Conservation (phyloP, 2,888 invertebrate species). For the Monochamus alternatus region DNA sequence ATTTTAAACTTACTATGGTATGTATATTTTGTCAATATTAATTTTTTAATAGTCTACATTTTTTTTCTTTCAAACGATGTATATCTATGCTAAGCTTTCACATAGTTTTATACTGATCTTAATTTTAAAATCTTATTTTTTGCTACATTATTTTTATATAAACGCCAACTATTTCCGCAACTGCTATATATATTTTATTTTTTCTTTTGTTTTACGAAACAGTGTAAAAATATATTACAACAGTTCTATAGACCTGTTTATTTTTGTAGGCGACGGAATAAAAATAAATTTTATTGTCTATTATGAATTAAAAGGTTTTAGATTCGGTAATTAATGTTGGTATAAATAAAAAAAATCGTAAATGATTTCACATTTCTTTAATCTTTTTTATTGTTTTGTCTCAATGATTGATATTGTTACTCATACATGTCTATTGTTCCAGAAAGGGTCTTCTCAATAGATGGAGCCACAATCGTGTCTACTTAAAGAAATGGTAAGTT, state of each 20-base stretch:
- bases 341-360: background rate
- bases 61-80: no score
- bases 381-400: no score
- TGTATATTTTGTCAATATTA: no score
- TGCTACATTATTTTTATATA: background rate
- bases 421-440: no score
- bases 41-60: no score
- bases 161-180: background rate
- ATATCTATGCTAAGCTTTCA: no score
- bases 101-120: background rate
- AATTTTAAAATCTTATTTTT: background rate
- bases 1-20: no score
- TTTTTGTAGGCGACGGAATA: background rate
- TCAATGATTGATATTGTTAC: no score
- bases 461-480: no score
- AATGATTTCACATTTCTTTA: no score
- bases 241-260: background rate
- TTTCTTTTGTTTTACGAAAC: background rate
- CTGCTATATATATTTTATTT: background rate
- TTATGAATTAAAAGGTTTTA: background rate
- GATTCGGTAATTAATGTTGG: background rate
- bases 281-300: constrained; percentile 4
- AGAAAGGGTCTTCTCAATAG: no score
- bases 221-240: background rate
- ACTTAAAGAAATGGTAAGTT: no score